Percentiles rank a stretch among this genome's conserved stretches.
These are phyloP conservation scores for Charanyca ferruginea DNA, from an alignment of 2,888 invertebrate species.

Conservation along the genomic window DNA sequence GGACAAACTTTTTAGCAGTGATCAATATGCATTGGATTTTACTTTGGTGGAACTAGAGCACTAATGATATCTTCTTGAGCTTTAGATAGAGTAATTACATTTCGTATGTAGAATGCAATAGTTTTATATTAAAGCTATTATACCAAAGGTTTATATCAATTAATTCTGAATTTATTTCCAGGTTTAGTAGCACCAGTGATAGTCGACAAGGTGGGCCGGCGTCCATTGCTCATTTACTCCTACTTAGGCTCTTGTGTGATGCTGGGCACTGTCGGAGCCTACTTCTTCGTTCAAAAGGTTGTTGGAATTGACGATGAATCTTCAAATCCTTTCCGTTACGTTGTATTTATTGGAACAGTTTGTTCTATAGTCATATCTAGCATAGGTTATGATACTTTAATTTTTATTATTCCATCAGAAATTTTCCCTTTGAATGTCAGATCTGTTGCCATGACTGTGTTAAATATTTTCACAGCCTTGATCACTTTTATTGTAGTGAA, in stretches of 20 bases:
- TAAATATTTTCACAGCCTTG: conserved; percentile 86
- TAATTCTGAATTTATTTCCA: conserved; percentile 65
- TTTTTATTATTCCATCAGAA: conserved; percentile 90
- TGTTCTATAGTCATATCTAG: conserved; percentile 75
- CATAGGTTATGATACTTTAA: conserved; percentile 87
- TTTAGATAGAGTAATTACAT: not conserved
- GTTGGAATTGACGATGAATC: conserved; percentile 67
- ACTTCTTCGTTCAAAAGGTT: conserved; percentile 81
- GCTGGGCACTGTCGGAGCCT: conserved; percentile 76
- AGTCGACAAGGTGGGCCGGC: conserved; percentile 84
- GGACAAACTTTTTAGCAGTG: conserved; percentile 12
- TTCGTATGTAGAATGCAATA: too few species aligned
- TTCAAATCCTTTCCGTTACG: conserved; percentile 74
- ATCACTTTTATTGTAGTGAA: conserved; percentile 88
- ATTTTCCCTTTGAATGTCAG: conserved; percentile 91
- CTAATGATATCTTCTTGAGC: conserved; percentile 3
- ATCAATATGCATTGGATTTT: not conserved
- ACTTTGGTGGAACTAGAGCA: not conserved
- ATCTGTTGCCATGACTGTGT: conserved; percentile 87
- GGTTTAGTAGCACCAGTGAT: conserved; percentile 81
- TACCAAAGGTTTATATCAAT: not conserved
- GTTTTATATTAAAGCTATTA: not conserved
- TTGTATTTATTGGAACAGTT: conserved; percentile 85
- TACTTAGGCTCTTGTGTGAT: conserved; percentile 77
- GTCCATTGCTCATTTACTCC: conserved; percentile 85